phyloP scores from a whole-genome alignment of 2,888 invertebrate genomes.

The Dynastes tityus region DNA sequence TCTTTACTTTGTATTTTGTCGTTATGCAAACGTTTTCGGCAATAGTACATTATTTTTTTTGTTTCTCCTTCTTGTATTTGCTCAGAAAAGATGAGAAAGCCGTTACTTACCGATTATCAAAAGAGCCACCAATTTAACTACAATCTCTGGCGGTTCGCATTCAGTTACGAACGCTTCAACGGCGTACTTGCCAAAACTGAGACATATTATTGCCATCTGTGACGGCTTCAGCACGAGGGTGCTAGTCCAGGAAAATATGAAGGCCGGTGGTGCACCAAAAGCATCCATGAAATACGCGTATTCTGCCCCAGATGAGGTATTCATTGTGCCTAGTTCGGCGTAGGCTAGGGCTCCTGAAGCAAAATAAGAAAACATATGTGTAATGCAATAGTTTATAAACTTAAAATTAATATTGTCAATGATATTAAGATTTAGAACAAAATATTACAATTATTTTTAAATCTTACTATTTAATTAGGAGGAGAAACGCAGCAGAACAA shows the following conservation, averaged over 20 bases:
- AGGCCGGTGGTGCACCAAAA: slow-evolving; percentile 92
- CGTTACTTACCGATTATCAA: slow-evolving; percentile 84
- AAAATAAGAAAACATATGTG: slow-evolving; percentile 2
- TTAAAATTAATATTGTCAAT: too few relatives aligned
- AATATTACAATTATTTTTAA: too few relatives aligned
- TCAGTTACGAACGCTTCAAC: slow-evolving; percentile 91
- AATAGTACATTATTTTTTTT: too few relatives aligned
- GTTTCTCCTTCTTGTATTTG: too few relatives aligned
- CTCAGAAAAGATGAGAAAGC: too few relatives aligned
- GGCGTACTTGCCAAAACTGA: slow-evolving; percentile 94
- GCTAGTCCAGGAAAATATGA: slow-evolving; percentile 95
- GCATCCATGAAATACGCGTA: slow-evolving; percentile 98
- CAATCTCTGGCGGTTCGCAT: slow-evolving; percentile 87
- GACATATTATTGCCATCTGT: slow-evolving; percentile 94
- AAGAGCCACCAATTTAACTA: slow-evolving; percentile 91
- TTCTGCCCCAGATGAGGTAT: slow-evolving; percentile 95
- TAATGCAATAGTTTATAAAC: too few relatives aligned
- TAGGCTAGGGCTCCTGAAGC: slow-evolving; percentile 90
- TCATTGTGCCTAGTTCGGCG: slow-evolving; percentile 96
- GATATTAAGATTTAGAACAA: too few relatives aligned
- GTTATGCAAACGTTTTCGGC: too few relatives aligned
- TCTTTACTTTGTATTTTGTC: too few relatives aligned
- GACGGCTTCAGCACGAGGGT: slow-evolving; percentile 94
- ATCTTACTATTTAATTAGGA: too few relatives aligned
- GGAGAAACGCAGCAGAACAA: too few relatives aligned